These are phyloP conservation scores for Enteromius afrohamiltoni DNA, from an alignment of 2,797 vertebrate genomes.

Conservation along the genomic window DNA sequence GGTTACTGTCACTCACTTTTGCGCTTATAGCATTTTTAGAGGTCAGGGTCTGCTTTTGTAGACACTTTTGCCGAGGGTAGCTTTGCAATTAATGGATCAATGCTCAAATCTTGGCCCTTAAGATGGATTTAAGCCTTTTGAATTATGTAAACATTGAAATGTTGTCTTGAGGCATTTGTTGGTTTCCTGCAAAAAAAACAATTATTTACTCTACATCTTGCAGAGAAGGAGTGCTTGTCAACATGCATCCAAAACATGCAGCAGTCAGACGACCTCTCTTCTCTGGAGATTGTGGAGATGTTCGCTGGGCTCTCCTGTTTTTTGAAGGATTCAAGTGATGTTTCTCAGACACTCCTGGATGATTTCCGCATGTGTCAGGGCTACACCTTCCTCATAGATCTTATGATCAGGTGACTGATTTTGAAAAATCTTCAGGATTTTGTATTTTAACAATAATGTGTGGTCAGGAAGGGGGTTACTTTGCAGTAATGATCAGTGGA, in stretches of 20 bases:
- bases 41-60: neutral
- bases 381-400: conserved; percentile 95
- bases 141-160: neutral
- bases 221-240: conserved; percentile 97
- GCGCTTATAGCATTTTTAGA: neutral
- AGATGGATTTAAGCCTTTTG: neutral
- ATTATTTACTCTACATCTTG: neutral
- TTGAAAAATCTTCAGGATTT: neutral
- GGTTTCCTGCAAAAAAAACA: neutral
- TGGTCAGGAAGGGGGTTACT: neutral
- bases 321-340: conserved; percentile 97
- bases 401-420: conserved; percentile 88
- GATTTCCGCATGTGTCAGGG: conserved; percentile 99
- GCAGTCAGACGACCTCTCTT: conserved; percentile 95
- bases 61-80: neutral
- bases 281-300: conserved; percentile 99
- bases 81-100: neutral
- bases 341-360: conserved; percentile 93
- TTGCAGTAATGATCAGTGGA: neutral
- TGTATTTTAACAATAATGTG: neutral
- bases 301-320: conserved; percentile 97
- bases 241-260: conserved; percentile 99
- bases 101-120: neutral
- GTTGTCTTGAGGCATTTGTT: neutral
- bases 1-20: neutral